Base-by-base conservation (phyloP, 2,113 vertebrate species). In the Aegithalos caudatus region DNA sequence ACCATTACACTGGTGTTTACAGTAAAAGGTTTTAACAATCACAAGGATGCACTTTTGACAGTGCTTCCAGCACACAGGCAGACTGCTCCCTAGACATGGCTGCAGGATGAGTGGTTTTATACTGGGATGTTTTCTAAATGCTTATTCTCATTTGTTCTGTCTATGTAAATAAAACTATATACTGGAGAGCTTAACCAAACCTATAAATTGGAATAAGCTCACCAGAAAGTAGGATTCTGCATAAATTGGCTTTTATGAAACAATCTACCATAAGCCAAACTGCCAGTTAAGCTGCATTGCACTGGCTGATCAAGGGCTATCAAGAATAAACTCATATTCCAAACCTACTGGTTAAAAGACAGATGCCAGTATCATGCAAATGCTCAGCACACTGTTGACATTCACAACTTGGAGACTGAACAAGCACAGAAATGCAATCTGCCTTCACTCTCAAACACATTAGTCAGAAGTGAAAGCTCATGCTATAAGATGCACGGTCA, bases 401-500 rank as follows among this genome's bases (percentile, higher is more conserved):
- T 90, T 78, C 69, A 48, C 44, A 73, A 27, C 54, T 76, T 50
- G 24, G 37, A 92, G 78, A 77, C 28, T 57, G 60, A 80, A 56
- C 19, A 65, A 60, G 60, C 31, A 58, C 54, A 88, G 80, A 84
- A 84, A 94, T 42, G 1, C 60, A 65, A 87, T 35, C 53, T 50
- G 48, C 70, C 57, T 85, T 94, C 65, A 72, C 47, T 57, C 53
- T 87, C 40, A 77, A 76, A 88, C 48, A 70, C 11, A 2, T 35
- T 27, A 60, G 67, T 83, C 76, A 73, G 69, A 81, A 89, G 40
- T 72, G 77, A 84, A 92, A 58, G 92, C 47, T 74, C 48, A 42
- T 37, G 22, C 54, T 80, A 0, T 44, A 58, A 81, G 51, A 81
- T 81, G 47, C 70, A 76, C 23, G 70, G 40, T 35, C 29, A 47